Conservation (phyloP, 1,140 invertebrate genomes). For the Eueides isabella region DNA sequence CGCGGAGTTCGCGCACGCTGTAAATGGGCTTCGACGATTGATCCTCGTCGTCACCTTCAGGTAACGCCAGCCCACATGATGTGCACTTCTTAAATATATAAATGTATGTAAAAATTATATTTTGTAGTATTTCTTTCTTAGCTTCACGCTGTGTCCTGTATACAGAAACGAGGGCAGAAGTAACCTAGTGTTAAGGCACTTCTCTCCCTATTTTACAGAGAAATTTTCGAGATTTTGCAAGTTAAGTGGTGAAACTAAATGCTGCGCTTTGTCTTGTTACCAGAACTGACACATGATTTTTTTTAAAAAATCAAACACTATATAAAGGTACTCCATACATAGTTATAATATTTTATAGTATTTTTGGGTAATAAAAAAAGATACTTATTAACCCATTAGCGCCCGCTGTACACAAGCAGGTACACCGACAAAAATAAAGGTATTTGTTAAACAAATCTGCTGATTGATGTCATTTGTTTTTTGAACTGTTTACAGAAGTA, state of each 20-base stretch:
- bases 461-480: too few species aligned
- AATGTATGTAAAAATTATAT: not conserved
- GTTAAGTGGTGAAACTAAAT: not conserved
- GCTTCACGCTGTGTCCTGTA: not conserved
- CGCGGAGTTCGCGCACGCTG: conserved; percentile 93
- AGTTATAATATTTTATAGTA: too few species aligned
- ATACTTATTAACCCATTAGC: too few species aligned
- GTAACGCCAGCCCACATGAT: conserved; percentile 62
- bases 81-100: conserved; percentile 62
- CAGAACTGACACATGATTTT: too few species aligned
- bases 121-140: not conserved
- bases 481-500: too few species aligned
- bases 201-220: not conserved
- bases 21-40: conserved; percentile 94
- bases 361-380: too few species aligned
- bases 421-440: too few species aligned
- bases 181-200: not conserved
- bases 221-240: not conserved
- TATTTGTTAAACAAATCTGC: too few species aligned
- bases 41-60: conserved; percentile 78
- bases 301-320: too few species aligned
- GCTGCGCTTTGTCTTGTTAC: not conserved
- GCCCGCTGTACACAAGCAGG: too few species aligned
- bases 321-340: too few species aligned
- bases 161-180: not conserved